Evolutionary conservation across 2,797 vertebrate genomes (phyloP), one percentile per base, ranked within the genome.

Genomic region (Eulemur coronatus): DNA sequence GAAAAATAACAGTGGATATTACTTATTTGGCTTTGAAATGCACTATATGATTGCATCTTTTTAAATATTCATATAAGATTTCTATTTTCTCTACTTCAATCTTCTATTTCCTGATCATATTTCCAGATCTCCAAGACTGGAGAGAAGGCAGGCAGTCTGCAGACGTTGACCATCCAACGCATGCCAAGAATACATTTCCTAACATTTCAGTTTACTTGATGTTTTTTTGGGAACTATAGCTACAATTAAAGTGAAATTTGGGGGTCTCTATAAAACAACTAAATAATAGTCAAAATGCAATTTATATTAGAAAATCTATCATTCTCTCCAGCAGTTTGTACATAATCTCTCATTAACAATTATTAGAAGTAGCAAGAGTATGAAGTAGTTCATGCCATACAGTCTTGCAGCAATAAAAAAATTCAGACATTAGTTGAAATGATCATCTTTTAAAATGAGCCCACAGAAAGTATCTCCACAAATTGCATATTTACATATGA

Each of bases 161-260:
- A 41, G 5, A 17, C 0, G 22, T 0, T 1, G 43, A 52, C n/a
- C 35, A 5, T n/a, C 38, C 22, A 17, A 7, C 15, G 38, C 43
- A 72, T 4, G 28, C 55, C 75, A 82, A 78, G 46, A 67, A 55
- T 43, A 69, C 18, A 1, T 70, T 81, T 80, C 59, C 67, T 67
- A 46, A 50, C 46, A 72, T 38, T 94, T 26, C 67, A 24, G 69
- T 59, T 96, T 67, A 59, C 33, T 96, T 48, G 4, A 33, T n/a
- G 5, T 94, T 89, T 93, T 91, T 63, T 80, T 67, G 24, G 91
- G 43, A 96, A 84, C 69, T 41, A 50, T 2, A 73, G 26, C 67
- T 96, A 76, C 9, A 87, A 92, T 22, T 52, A 69, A 94, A 92
- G n/a, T 48, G 65, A 96, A 84, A 95, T 87, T 24, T 24, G 38